Evolutionary conservation across 2,888 invertebrate species (phyloP).

Genomic region (Nesidiocoris tenuis): DNA sequence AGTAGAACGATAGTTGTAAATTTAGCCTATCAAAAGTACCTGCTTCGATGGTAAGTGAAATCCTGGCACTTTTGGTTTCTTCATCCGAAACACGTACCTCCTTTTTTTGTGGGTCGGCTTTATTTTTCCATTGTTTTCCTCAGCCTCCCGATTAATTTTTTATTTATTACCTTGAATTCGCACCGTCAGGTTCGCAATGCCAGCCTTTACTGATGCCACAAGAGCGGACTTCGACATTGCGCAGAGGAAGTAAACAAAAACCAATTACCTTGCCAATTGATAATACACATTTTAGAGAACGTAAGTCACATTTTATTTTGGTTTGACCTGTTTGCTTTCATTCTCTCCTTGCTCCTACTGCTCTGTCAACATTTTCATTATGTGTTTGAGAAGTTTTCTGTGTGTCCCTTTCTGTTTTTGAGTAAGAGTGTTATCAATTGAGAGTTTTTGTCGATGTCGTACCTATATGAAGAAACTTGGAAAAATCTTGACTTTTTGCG

Average conservation of each 20-base stretch:
- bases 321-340: constrained; percentile 23
- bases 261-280: constrained; percentile 69
- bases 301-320: constrained; percentile 58
- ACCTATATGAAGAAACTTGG: too few species aligned
- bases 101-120: neutral
- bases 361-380: neutral
- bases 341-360: constrained; percentile 3
- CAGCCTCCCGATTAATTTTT: constrained; percentile 32
- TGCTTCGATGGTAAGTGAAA: too few species aligned
- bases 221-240: constrained; percentile 58
- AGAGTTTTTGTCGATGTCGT: too few species aligned
- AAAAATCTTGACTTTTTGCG: too few species aligned
- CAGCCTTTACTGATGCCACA: constrained; percentile 52
- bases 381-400: too few species aligned
- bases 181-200: constrained; percentile 50
- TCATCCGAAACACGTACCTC: neutral
- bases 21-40: too few species aligned
- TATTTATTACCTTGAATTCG: constrained; percentile 17
- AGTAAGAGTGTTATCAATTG: too few species aligned
- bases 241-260: constrained; percentile 62
- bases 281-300: constrained; percentile 63
- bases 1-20: too few species aligned
- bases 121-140: constrained; percentile 50
- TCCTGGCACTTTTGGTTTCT: too few species aligned
- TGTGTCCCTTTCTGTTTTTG: too few species aligned